Evolutionary conservation across 2,113 vertebrate genomes (phyloP).

Genomic region (Hipposideros armiger): DNA sequence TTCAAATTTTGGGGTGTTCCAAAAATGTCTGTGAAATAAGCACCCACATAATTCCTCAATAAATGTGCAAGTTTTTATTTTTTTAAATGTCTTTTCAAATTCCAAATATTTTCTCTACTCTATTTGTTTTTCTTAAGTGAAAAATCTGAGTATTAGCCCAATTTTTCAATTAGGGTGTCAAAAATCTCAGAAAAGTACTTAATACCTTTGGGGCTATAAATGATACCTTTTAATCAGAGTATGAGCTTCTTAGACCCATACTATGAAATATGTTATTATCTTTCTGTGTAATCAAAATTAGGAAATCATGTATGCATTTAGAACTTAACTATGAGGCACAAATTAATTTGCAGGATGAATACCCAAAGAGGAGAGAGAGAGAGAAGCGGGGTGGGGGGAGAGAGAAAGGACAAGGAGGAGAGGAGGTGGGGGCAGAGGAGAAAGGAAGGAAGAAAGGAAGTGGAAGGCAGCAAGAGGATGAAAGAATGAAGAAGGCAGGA

Average conservation of each 20-base stretch:
- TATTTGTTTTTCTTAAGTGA: slow-evolving; percentile 14
- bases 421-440: no score
- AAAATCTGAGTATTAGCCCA: slow-evolving; percentile 9
- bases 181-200: background rate
- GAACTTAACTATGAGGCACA: slow-evolving; percentile 69
- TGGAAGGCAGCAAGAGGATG: fast-evolving
- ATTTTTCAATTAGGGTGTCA: background rate
- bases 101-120: background rate
- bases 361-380: background rate
- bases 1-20: slow-evolving; percentile 47
- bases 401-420: background rate
- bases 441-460: fast-evolving
- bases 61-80: background rate
- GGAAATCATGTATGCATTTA: slow-evolving; percentile 73
- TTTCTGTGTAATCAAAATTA: slow-evolving; percentile 62
- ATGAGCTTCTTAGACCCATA: slow-evolving; percentile 36
- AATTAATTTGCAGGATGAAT: slow-evolving; percentile 75
- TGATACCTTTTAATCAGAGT: slow-evolving; percentile 57
- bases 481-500: fast-evolving
- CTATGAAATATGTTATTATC: slow-evolving; percentile 62
- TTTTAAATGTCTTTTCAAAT: background rate
- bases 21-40: background rate
- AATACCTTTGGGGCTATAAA: background rate
- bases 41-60: background rate
- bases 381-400: fast-evolving